Evolutionary conservation across 2,113 vertebrate species (phyloP).

Genomic region (Onychostruthus taczanowskii): DNA sequence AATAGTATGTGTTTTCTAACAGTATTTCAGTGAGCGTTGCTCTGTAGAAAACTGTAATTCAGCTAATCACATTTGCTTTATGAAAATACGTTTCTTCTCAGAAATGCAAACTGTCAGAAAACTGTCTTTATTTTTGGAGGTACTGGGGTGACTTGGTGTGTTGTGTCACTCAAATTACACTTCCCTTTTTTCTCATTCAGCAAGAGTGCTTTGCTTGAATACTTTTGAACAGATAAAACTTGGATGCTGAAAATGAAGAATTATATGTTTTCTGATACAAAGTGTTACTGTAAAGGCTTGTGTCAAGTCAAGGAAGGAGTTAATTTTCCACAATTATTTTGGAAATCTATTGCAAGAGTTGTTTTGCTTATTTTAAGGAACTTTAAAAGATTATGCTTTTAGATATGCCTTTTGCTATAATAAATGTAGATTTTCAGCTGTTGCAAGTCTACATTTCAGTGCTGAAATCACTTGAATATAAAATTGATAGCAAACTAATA

Average conservation of each 20-base stretch:
- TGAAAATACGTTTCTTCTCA: background rate
- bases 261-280: background rate
- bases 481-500: background rate
- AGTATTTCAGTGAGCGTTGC: background rate
- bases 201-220: background rate
- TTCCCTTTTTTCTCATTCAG: background rate
- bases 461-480: background rate
- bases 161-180: background rate
- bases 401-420: background rate
- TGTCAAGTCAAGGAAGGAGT: background rate
- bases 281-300: background rate
- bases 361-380: background rate
- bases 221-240: background rate
- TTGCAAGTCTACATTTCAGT: background rate
- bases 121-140: background rate
- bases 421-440: background rate
- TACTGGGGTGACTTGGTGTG: fast-evolving
- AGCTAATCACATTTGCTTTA: background rate
- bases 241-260: background rate
- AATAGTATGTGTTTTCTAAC: background rate
- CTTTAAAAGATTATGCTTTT: background rate
- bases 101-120: background rate
- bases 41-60: background rate
- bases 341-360: background rate
- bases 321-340: background rate